These are phyloP conservation scores for Diplolepis rosae DNA, from an alignment of 2,888 invertebrate genomes.

Conservation along the genomic window DNA sequence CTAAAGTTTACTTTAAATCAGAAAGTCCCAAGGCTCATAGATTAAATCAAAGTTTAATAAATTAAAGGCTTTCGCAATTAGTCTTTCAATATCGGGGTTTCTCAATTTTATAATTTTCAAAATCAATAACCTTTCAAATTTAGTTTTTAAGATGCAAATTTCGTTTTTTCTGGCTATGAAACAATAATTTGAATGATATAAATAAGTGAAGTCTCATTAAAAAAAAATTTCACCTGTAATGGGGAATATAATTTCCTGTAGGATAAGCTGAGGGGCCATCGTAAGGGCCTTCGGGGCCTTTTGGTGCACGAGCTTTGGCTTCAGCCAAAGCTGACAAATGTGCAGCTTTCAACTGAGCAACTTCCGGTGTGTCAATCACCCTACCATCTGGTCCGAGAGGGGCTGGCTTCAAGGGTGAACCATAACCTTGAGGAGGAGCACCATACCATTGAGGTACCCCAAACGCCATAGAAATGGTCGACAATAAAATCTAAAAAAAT, in stretches of 20 bases:
- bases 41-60: no score
- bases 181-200: no score
- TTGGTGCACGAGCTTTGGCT: conserved; percentile 67
- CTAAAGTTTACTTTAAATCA: no score
- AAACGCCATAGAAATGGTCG: conserved; percentile 42
- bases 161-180: no score
- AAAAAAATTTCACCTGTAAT: not conserved
- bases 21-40: no score
- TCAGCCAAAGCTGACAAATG: conserved; percentile 60
- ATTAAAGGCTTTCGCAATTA: no score
- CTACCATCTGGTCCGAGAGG: conserved; percentile 43
- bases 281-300: not conserved
- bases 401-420: conserved; percentile 37
- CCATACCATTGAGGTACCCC: conserved; percentile 66
- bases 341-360: conserved; percentile 40
- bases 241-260: not conserved
- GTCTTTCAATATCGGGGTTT: no score
- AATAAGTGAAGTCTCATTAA: no score
- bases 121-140: not conserved
- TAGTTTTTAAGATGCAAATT: no score
- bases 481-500: conserved; percentile 17
- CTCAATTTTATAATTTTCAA: no score
- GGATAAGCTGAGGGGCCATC: not conserved
- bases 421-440: conserved; percentile 42
- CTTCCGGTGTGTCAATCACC: conserved; percentile 47